phyloP scores from a whole-genome alignment of 2,888 invertebrate genomes.

The Celastrina argiolus region DNA sequence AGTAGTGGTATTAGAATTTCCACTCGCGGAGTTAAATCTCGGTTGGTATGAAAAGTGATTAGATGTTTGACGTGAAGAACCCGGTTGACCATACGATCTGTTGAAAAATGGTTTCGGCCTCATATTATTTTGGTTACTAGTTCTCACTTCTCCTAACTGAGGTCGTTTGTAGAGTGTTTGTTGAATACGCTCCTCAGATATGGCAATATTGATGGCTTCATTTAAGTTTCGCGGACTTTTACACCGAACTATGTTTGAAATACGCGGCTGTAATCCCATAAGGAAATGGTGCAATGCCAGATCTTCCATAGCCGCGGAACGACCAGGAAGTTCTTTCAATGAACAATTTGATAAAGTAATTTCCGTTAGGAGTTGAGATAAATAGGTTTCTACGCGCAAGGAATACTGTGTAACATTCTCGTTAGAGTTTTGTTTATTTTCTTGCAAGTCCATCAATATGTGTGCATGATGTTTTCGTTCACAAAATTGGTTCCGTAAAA shows the following conservation, averaged over 20 bases:
- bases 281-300: slow-evolving; percentile 33
- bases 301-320: no score
- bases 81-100: neutral
- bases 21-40: neutral
- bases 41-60: neutral
- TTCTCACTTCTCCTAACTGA: no score
- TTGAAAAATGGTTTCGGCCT: neutral
- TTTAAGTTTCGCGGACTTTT: slow-evolving; percentile 7
- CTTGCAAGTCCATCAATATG: slow-evolving; percentile 23
- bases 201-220: neutral
- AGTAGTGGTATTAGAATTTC: neutral
- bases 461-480: slow-evolving; percentile 28
- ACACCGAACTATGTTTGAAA: slow-evolving; percentile 30
- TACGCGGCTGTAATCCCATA: slow-evolving; percentile 27
- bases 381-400: slow-evolving; percentile 33
- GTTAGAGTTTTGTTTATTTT: slow-evolving; percentile 26
- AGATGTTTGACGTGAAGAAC: neutral
- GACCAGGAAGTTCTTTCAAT: slow-evolving; percentile 30
- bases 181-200: slow-evolving; percentile 19
- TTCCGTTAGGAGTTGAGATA: slow-evolving; percentile 37
- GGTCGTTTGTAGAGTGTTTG: slow-evolving; percentile 13
- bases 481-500: slow-evolving; percentile 26
- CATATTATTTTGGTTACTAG: neutral
- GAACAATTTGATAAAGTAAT: slow-evolving; percentile 31
- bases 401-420: slow-evolving; percentile 37